Evolutionary conservation across 2,888 invertebrate species (phyloP), one percentile per base, ranked within the genome.

Genomic region (Chelonus formosanus): DNA sequence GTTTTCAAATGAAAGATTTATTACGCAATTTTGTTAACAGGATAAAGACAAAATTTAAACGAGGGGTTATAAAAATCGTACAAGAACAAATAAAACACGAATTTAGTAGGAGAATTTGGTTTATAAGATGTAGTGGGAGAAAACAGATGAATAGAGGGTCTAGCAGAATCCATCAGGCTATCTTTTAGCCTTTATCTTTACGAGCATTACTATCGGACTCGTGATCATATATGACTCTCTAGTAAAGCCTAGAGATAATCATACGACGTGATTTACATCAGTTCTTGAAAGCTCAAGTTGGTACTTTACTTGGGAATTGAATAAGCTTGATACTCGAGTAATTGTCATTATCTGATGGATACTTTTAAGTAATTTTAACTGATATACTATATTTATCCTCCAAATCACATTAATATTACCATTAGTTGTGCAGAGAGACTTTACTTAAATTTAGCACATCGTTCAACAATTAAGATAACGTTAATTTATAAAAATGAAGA

Each of bases 201-300:
- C 74, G 75, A 76, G 73, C 66, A 65, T 70, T 58, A 71, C 74
- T 76, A 75, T 75, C 74, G 72, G 63, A 60, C 64, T 65, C 63
- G 67, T 70, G 73, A 79, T 78, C 77, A 71, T 63, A 73, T 74
- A 78, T 76, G 76, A 78, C 77, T 78, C 73, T 75, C 70, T 71
- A 71, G 73, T 76, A 75, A 77, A 76, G 70, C 73, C 71, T 67
- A 62, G 65, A 71, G 70, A 73, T 70, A 69, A 71, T 69, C 67
- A 31, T 53, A 55, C 60, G 36, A 52, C 56, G 61, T 65, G 70
- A 74, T 73, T 69, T 65, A 70, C 70, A 62, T 62, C 65, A 55
- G 57, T 63, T 32, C 43, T n/a, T 40, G 50, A 10, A 10, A 53
- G 31, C 32, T 32, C 34, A 31, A 34, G 32, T 8, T 31, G 31